Evolutionary conservation across 2,113 vertebrate genomes (phyloP).

Genomic region (Nyctibius bracteatus): DNA sequence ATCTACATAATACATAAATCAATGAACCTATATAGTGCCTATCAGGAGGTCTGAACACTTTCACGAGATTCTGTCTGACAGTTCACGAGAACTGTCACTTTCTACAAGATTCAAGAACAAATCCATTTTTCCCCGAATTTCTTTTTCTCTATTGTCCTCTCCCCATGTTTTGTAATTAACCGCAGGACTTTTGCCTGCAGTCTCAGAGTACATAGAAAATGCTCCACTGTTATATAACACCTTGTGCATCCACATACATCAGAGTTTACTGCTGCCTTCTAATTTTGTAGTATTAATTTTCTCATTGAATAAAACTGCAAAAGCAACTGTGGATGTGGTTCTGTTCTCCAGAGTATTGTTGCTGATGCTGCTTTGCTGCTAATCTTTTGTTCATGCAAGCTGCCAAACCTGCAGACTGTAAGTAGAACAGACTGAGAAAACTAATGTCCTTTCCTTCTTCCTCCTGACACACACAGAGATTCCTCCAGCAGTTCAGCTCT

Average conservation of each 20-base stretch:
- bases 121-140: background rate
- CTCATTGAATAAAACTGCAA: background rate
- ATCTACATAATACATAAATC: background rate
- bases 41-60: background rate
- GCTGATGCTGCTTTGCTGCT: background rate
- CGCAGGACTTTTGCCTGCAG: background rate
- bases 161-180: background rate
- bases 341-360: background rate
- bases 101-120: background rate
- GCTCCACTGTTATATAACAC: background rate
- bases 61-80: no score
- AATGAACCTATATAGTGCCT: background rate
- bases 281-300: background rate
- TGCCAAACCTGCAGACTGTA: background rate
- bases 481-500: background rate
- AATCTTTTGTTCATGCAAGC: background rate
- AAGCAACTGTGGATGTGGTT: background rate
- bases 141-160: background rate
- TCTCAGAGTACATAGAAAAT: background rate
- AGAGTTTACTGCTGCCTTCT: background rate
- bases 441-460: background rate
- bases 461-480: background rate
- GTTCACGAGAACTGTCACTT: no score
- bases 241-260: background rate
- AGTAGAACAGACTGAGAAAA: background rate